Conservation (phyloP, 2,888 invertebrate genomes). For the Lucinisca nassula region DNA sequence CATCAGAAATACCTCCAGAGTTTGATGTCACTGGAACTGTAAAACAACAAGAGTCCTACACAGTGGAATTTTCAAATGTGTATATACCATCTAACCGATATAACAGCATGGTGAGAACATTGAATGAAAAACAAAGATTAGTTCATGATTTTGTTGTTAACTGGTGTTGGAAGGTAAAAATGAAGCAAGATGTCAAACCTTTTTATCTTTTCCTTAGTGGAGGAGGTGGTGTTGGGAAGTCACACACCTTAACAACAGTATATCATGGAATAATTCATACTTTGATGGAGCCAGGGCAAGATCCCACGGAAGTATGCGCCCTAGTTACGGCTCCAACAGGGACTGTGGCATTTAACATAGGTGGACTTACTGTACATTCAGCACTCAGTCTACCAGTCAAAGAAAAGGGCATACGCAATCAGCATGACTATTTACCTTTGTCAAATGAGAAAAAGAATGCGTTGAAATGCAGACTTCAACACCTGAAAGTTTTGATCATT, state of each 20-base stretch:
- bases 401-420: not conserved
- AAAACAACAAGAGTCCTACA: not conserved
- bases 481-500: slow-evolving; percentile 55
- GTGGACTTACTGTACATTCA: slow-evolving; percentile 54
- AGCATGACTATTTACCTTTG: slow-evolving; percentile 12
- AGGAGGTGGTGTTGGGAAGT: slow-evolving; percentile 46
- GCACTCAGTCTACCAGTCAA: slow-evolving; percentile 59
- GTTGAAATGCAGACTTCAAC: slow-evolving; percentile 21
- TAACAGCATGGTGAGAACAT: not conserved
- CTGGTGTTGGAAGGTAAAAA: not conserved
- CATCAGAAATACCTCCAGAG: not conserved
- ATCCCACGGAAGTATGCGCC: too few species aligned
- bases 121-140: slow-evolving; percentile 27
- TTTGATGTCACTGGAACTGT: not conserved
- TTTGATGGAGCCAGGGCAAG: too few species aligned
- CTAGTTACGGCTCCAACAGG: slow-evolving; percentile 59
- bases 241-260: slow-evolving; percentile 31
- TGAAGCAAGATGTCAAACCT: slow-evolving; percentile 33
- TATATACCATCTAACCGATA: not conserved
- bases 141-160: slow-evolving; percentile 14
- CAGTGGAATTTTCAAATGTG: not conserved
- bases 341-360: slow-evolving; percentile 59
- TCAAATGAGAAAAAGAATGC: slow-evolving; percentile 28
- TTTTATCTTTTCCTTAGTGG: slow-evolving; percentile 60
- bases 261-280: slow-evolving; percentile 29